phyloP scores from a whole-genome alignment of 2,888 invertebrate species.

The Cynaeus angustus region DNA sequence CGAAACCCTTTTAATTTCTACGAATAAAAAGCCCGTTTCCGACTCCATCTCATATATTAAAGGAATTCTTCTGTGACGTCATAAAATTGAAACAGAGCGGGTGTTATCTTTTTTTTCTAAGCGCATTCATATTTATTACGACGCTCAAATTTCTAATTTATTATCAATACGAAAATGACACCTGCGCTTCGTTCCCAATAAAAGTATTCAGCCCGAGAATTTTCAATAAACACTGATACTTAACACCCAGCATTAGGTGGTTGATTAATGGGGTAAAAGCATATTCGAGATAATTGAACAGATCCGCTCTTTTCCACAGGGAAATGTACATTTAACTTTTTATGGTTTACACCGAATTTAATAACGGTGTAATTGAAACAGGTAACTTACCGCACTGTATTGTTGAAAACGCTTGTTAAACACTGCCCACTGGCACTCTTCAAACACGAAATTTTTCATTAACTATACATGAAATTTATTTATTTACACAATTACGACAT shows the following conservation, averaged over 20 bases:
- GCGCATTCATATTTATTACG: neutral
- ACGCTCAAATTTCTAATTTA: conserved; percentile 15
- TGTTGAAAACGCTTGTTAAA: neutral
- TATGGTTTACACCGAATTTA: no score
- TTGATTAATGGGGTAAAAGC: no score
- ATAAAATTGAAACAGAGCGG: neutral
- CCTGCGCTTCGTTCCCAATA: conserved; percentile 19
- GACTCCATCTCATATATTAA: conserved; percentile 13
- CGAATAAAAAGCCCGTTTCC: conserved; percentile 13
- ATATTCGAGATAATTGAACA: no score
- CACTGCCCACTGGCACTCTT: no score
- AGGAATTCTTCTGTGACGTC: no score
- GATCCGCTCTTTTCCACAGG: no score
- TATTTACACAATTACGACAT: conserved; percentile 5
- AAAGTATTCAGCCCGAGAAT: neutral
- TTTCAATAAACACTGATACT: conserved; percentile 2
- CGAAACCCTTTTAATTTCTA: conserved; percentile 21
- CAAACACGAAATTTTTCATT: no score
- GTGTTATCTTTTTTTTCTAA: neutral
- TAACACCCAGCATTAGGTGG: neutral
- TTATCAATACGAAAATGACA: conserved; percentile 17
- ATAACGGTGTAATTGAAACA: no score
- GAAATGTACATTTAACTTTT: no score
- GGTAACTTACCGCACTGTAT: neutral
- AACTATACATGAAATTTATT: neutral